Evolutionary conservation across 1,140 invertebrate species (phyloP).

Genomic region (Vollenhovia emeryi): DNA sequence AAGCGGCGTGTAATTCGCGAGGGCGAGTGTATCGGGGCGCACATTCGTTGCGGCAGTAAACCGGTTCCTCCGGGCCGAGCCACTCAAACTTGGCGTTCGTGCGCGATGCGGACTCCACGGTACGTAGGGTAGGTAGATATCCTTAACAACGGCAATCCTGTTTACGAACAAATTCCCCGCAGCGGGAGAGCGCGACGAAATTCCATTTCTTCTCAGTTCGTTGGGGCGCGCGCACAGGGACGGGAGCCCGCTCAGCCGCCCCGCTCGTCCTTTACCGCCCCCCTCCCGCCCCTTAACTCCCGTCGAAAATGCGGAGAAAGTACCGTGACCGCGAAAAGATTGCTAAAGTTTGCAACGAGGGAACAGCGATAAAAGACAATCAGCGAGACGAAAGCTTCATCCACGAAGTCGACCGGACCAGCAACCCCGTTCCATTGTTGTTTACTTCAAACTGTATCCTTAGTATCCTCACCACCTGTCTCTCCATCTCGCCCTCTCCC

Average conservation of each 20-base stretch:
- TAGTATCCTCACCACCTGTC: not conserved
- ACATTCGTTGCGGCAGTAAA: conserved; percentile 18
- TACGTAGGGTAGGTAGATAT: not conserved
- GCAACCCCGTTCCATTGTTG: not conserved
- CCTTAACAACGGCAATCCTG: conserved; percentile 56
- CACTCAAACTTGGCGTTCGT: conserved; percentile 4
- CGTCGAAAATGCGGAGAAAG: conserved; percentile 30
- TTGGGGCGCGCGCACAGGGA: conserved; percentile 16
- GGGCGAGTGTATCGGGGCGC: not conserved
- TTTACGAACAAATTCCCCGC: conserved; percentile 47
- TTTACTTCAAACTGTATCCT: not conserved
- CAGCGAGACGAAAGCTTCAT: conserved; percentile 45
- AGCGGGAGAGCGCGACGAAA: conserved; percentile 27
- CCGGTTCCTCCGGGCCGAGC: not conserved
- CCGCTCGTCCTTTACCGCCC: not conserved
- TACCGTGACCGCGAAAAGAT: conserved; percentile 42
- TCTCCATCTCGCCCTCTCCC: not conserved
- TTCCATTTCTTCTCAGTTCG: conserved; percentile 26
- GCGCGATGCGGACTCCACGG: not conserved
- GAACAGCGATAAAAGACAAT: conserved; percentile 63
- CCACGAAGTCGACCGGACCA: not conserved
- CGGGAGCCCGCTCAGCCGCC: not conserved
- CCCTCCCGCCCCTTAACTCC: not conserved
- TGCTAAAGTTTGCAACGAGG: conserved; percentile 39
- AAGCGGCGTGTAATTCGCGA: not conserved